Base-by-base conservation (phyloP, 92 coral and sea anemone genomes). In the Parazoanthus atlanticus region DNA sequence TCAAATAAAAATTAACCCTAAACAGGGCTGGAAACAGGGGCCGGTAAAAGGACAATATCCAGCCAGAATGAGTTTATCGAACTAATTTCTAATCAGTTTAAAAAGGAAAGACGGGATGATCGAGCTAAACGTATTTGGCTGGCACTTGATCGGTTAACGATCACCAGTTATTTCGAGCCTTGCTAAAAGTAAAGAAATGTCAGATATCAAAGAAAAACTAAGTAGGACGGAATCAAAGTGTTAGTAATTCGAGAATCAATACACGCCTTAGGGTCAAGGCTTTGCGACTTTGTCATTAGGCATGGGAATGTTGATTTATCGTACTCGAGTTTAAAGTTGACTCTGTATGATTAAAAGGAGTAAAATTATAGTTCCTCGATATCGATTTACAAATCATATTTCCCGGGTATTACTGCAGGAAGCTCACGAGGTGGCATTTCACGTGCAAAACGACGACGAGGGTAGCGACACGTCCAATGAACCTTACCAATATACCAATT, bases 341-440 rank as follows among this genome's bases (percentile, higher is more conserved):
- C 26, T 19, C 28, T 23, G 17, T 36, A 7, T 21, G 26, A 21
- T 6, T 61, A 61, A 61, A 8, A 21, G 26, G n/a, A n/a, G 69
- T 61, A 56, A 56, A 21, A 21, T 7, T 61, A 3, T 5, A 61
- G 69, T 61, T 19, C n/a, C 69, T 61, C 28, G 28, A 61, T 8
- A 25, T 23, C 26, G 28, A 52, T 52, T 52, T 21, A 19, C 16
- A 61, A 61, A 25, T 61, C 21, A 46, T 26, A 28, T 82, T 64
- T 65, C 33, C 64, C 36, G 76, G 38, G 38, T 19, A 26, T 84
- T 43, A 16, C 38, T 67, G 74, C 88, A 94, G 97, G 97, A 94
- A 81, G 97, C 91, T 41, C 93, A 89, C 67, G 96, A 94, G 49
- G 92, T 88, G 25, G 79, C 84, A 38, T 64, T 91, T 38, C 93